Conservation (phyloP, 2,888 invertebrate species). For the Eupsilia transversa region DNA sequence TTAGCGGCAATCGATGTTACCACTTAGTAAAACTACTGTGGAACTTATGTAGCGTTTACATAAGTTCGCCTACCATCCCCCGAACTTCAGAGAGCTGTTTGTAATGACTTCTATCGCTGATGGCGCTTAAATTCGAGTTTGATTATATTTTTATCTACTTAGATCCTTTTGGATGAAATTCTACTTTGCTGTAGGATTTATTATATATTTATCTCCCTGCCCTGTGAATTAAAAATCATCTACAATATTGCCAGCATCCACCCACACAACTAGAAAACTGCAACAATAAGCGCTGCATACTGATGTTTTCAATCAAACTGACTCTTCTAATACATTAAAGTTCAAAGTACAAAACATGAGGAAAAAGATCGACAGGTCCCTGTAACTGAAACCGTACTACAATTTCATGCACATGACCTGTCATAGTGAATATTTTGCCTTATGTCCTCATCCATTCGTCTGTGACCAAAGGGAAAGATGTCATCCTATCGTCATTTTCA, state of each 20-base stretch:
- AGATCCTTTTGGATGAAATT: constrained; percentile 20
- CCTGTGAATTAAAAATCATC: neutral
- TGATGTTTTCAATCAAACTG: neutral
- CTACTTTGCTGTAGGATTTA: constrained; percentile 10
- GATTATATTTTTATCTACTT: constrained; percentile 60
- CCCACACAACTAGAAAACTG: neutral
- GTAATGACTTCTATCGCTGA: constrained; percentile 77
- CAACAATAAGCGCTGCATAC: neutral
- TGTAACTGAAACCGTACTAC: neutral
- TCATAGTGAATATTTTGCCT: constrained; percentile 27
- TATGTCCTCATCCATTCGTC: constrained; percentile 1
- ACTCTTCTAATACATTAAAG: neutral
- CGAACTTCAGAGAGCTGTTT: constrained; percentile 72
- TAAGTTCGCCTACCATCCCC: constrained; percentile 67
- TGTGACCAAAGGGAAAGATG: constrained; percentile 22
- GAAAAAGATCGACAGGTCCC: neutral
- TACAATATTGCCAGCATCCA: neutral
- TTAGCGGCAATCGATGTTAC: constrained; percentile 72
- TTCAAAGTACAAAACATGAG: constrained; percentile 13
- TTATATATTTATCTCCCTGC: neutral
- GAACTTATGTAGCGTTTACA: constrained; percentile 70
- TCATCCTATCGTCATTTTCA: constrained; percentile 26
- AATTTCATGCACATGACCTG: constrained; percentile 14
- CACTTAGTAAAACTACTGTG: constrained; percentile 70
- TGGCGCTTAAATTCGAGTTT: constrained; percentile 64